Evolutionary conservation across 2,113 vertebrate species (phyloP), one percentile per base, ranked within the genome.

Genomic region (Onychorhynchus coronatus): DNA sequence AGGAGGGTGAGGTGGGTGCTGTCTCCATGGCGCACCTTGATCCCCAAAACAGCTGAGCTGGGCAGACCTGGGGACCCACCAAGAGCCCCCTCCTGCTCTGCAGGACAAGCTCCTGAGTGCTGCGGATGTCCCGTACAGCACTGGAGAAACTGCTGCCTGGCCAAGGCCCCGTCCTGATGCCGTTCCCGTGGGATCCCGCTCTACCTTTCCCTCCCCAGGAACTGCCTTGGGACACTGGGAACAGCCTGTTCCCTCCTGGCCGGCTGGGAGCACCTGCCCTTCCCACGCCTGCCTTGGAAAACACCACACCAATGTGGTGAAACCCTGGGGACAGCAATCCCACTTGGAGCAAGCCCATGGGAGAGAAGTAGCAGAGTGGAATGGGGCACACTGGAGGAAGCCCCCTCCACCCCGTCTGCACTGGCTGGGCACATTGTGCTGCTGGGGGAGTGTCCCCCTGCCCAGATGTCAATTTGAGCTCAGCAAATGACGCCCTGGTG

Each of bases 171-270:
- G 83, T 93, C 42, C 73, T 42, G 37, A 39, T 6, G 65, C 83
- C 0, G 35, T 95, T 97, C 96, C 96, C 93, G 73, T 96, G 96
- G 94, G 96, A 97, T 95, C 91, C 73, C 1, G 3, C 65, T 95
- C 94, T 95, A 92, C 79, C 83, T 75, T 89, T 92, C 89, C 78
- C 90, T 97, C 92, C 63, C 94, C 94, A 96, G 95, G 96, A 97
- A 97, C 96, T 95, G 91, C 86, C 52, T 73, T 0, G 66, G 82
- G 90, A 96, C 70, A 1, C 81, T 0, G 52, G 66, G 96, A 97
- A 97, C 96, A 96, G 94, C 73, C 65, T 91, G 96, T 97, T 97
- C 96, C 94, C 96, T 96, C 82, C 88, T 35, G 59, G 93, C 75
- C 3, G 6, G 56, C 74, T 9, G 11, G 81, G 93, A 97, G 76